Evolutionary conservation across 1,140 invertebrate species (phyloP).

Genomic region (Drosophila tristis): DNA sequence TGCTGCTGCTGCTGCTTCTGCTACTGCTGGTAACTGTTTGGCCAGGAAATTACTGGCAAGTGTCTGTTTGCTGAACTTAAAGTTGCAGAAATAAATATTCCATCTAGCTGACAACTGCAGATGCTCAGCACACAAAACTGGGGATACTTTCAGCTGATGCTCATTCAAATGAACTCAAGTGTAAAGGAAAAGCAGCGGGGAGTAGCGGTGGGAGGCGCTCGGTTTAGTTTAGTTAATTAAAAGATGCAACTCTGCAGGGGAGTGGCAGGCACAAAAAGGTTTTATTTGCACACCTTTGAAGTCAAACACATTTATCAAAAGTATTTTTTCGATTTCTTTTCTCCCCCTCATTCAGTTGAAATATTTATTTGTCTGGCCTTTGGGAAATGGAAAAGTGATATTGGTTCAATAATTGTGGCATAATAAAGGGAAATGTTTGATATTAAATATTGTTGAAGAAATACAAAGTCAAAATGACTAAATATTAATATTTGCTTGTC

Average conservation of each 20-base stretch:
- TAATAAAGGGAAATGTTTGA: neutral
- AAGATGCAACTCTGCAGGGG: slow-evolving; percentile 14
- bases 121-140: slow-evolving; percentile 20
- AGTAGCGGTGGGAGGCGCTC: neutral
- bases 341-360: neutral
- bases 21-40: slow-evolving; percentile 42
- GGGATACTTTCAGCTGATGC: slow-evolving; percentile 18
- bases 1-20: too few relatives aligned
- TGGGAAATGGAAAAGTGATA: neutral
- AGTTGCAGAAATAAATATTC: slow-evolving; percentile 38
- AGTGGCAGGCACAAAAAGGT: neutral
- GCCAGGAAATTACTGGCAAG: slow-evolving; percentile 57
- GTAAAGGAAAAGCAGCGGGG: slow-evolving; percentile 13
- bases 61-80: slow-evolving; percentile 17
- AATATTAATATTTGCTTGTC: too few relatives aligned
- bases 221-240: slow-evolving; percentile 27
- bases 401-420: neutral
- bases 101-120: slow-evolving; percentile 39
- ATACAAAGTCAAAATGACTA: neutral
- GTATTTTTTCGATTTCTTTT: neutral
- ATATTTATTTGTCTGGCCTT: neutral
- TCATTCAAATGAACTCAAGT: slow-evolving; percentile 41
- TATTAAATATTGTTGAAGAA: neutral
- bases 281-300: slow-evolving; percentile 28
- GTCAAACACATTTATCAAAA: neutral